Evolutionary conservation across 2,797 vertebrate species (phyloP).

Genomic region (Dromococcyx pavoninus): DNA sequence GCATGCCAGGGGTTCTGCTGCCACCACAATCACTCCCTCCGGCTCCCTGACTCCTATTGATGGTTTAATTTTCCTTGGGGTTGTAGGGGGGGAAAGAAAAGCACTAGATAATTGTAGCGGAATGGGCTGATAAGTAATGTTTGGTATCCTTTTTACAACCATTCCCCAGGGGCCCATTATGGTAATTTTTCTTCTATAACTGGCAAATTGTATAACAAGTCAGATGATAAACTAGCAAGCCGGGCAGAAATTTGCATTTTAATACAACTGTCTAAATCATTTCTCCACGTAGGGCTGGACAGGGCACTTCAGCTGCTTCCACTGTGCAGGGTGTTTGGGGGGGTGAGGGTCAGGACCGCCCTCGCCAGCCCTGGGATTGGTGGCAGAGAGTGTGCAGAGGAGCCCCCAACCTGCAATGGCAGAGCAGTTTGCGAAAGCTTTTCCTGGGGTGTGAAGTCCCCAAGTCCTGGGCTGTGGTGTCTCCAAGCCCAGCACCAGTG

Average conservation of each 20-base stretch:
- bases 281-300: constrained; percentile 70
- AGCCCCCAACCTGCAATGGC: rapidly evolving
- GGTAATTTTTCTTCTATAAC: constrained; percentile 87
- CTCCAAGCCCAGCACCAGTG: not conserved
- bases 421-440: not conserved
- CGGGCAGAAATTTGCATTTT: constrained; percentile 91
- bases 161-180: constrained; percentile 81
- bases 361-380: not conserved
- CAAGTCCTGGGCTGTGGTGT: not conserved
- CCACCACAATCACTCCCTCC: not conserved
- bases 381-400: rapidly evolving
- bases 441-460: not conserved
- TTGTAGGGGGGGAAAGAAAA: constrained; percentile 60
- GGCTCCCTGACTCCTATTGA: constrained; percentile 3
- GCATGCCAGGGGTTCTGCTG: not conserved
- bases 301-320: not conserved
- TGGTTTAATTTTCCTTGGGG: constrained; percentile 55
- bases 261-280: constrained; percentile 85
- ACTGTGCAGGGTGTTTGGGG: not conserved
- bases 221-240: constrained; percentile 87
- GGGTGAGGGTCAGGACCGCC: not conserved
- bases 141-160: constrained; percentile 78
- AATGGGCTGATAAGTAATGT: constrained; percentile 74
- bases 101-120: constrained; percentile 72
- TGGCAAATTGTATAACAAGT: constrained; percentile 81